These are phyloP conservation scores for Caretta caretta DNA, from an alignment of 2,113 vertebrate species.

Conservation along the genomic window DNA sequence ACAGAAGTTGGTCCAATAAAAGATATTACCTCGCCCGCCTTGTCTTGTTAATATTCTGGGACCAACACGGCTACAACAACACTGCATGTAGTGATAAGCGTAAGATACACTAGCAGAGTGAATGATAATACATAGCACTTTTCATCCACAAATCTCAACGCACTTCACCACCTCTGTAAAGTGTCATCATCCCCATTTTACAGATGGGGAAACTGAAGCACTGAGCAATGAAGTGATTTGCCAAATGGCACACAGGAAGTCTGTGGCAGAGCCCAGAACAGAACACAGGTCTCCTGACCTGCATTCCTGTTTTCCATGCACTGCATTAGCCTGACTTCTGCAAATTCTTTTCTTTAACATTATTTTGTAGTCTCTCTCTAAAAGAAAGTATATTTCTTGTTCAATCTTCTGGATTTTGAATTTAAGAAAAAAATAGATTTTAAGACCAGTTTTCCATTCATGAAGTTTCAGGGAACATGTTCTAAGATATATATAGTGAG, in stretches of 20 bases:
- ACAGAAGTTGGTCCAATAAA: no score
- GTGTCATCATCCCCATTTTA: neutral
- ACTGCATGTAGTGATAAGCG: rapidly evolving
- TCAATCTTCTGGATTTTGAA: neutral
- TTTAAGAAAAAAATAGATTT: neutral
- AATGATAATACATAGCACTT: neutral
- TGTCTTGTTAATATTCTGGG: no score
- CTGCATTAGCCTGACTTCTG: slow-evolving; percentile 36
- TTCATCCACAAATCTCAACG: rapidly evolving
- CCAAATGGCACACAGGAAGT: slow-evolving; percentile 53
- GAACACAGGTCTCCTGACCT: neutral
- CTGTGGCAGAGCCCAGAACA: neutral
- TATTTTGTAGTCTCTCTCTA: neutral
- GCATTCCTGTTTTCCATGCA: neutral
- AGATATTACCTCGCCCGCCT: no score
- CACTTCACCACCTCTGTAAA: neutral
- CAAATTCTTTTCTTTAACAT: slow-evolving; percentile 54
- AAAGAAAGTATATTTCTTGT: neutral
- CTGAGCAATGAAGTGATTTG: neutral
- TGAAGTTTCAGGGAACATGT: neutral
- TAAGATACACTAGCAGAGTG: rapidly evolving
- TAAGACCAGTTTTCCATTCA: neutral
- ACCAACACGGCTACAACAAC: no score
- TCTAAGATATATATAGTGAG: neutral
- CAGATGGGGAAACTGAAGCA: neutral